Percentiles rank a stretch among this genome's conserved stretches.
phyloP scores from a whole-genome alignment of 2,888 invertebrate species.

The Drosophila fulvimacula region DNA sequence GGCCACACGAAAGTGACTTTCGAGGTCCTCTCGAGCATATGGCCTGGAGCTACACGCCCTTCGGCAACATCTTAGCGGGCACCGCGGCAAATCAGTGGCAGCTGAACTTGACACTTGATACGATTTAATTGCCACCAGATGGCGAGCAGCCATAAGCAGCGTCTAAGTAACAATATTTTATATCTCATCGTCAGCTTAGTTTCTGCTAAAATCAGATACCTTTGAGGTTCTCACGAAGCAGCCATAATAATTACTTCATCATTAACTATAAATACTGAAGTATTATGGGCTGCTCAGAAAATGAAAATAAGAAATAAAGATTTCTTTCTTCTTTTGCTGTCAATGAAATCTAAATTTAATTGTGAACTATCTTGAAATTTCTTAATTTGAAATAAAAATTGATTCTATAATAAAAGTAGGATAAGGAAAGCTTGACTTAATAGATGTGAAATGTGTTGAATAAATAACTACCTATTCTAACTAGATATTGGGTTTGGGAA shows the following conservation, averaged over 20 bases:
- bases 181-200: conserved; percentile 9
- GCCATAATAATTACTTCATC: neutral
- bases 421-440: no score
- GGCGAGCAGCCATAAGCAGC: neutral
- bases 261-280: neutral
- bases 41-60: conserved; percentile 18
- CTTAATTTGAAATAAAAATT: no score
- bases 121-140: conserved; percentile 21
- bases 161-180: neutral
- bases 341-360: neutral
- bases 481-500: no score
- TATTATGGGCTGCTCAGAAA: neutral
- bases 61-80: conserved; percentile 14
- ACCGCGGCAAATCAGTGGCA: conserved; percentile 50
- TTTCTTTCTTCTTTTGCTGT: neutral
- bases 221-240: conserved; percentile 1
- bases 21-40: conserved; percentile 27
- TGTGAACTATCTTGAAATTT: no score
- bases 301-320: no score
- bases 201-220: neutral
- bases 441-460: no score
- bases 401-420: no score
- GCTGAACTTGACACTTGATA: conserved; percentile 54
- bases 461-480: no score
- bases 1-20: conserved; percentile 31